These are phyloP conservation scores for Mus spicilegus DNA, from an alignment of 2,113 vertebrate genomes.

Conservation along the genomic window DNA sequence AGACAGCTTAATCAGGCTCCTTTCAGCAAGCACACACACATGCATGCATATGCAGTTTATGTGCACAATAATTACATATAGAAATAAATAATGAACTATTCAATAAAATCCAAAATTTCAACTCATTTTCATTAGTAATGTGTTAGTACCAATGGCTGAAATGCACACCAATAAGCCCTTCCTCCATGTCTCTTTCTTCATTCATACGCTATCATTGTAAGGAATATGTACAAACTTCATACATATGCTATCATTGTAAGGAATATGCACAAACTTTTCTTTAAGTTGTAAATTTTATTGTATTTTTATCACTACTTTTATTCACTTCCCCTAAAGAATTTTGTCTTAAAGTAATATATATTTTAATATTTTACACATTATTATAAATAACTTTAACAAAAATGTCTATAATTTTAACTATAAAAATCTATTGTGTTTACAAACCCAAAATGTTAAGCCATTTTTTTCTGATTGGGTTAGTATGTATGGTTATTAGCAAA, in stretches of 20 bases:
- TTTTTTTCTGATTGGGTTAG: not conserved
- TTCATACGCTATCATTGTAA: not conserved
- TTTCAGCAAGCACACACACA: not conserved
- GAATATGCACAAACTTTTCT: not conserved
- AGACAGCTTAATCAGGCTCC: too few relatives aligned
- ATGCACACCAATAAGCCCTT: not conserved
- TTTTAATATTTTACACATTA: not conserved
- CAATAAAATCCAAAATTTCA: not conserved
- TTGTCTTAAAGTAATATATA: conserved; percentile 1
- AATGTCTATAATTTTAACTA: conserved; percentile 44
- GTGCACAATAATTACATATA: not conserved
- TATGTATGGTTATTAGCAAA: conserved; percentile 10
- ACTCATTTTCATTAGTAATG: conserved; percentile 6
- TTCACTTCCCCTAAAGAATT: not conserved
- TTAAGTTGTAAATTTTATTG: conserved; percentile 48
- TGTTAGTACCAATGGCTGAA: not conserved
- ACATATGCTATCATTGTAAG: not conserved
- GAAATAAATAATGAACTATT: not conserved
- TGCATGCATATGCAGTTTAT: not conserved
- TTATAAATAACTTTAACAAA: not conserved
- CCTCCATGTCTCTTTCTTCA: not conserved
- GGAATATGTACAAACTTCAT: not conserved
- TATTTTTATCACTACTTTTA: not conserved
- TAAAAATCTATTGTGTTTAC: not conserved
- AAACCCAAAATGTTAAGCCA: conserved; percentile 9